These are phyloP conservation scores for Anaspis maculata DNA, from an alignment of 2,888 invertebrate species.

Conservation along the genomic window DNA sequence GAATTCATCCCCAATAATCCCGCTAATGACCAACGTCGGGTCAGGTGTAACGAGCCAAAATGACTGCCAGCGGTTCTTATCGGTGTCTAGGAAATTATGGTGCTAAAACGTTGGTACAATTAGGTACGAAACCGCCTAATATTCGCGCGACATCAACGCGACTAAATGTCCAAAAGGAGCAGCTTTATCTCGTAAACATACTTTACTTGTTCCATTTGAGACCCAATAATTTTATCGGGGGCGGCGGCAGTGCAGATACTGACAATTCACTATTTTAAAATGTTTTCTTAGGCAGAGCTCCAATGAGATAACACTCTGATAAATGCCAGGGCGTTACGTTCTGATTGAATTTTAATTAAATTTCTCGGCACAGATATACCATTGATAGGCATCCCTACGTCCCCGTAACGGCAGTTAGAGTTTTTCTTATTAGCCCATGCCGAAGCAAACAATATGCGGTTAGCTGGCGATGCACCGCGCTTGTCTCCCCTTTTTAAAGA, in stretches of 20 bases:
- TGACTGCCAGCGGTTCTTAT: too few relatives aligned
- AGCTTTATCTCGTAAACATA: conserved; percentile 36
- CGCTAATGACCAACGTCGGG: too few relatives aligned
- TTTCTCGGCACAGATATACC: conserved; percentile 38
- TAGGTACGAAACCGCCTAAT: conserved; percentile 20
- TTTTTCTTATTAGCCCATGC: conserved; percentile 40
- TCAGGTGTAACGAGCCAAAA: too few relatives aligned
- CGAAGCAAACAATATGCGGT: conserved; percentile 41
- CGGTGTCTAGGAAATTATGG: conserved; percentile 31
- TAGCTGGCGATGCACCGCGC: conserved; percentile 39
- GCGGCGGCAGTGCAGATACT: conserved; percentile 31
- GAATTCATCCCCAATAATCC: too few relatives aligned
- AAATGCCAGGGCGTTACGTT: conserved; percentile 38
- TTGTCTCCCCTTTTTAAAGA: conserved; percentile 43
- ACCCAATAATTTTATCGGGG: conserved; percentile 33
- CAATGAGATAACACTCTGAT: conserved; percentile 40
- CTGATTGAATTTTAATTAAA: conserved; percentile 46
- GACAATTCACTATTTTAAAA: conserved; percentile 43
- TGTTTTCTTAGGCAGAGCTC: conserved; percentile 41
- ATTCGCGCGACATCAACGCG: conserved; percentile 31
- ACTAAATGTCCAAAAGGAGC: conserved; percentile 26
- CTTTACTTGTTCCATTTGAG: conserved; percentile 32
- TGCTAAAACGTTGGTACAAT: conserved; percentile 31
- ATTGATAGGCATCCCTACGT: conserved; percentile 33
- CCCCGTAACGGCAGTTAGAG: conserved; percentile 36